phyloP scores from a whole-genome alignment of 2,888 invertebrate species.

The Colletes collaris region DNA sequence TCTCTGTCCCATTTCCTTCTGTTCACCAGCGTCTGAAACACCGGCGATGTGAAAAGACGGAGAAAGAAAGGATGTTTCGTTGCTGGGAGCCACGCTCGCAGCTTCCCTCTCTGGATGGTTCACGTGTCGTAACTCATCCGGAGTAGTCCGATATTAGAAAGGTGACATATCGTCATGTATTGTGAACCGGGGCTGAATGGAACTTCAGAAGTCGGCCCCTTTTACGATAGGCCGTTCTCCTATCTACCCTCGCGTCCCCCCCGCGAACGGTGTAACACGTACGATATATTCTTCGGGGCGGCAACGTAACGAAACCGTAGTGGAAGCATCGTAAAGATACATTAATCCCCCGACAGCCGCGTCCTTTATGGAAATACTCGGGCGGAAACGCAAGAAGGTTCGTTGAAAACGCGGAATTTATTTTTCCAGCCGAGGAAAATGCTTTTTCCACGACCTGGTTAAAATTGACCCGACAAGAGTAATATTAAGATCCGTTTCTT shows the following conservation, averaged over 20 bases:
- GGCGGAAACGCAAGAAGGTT: conserved; percentile 6
- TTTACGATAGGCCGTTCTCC: conserved; percentile 9
- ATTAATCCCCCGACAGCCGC: conserved; percentile 46
- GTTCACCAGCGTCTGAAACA: background rate
- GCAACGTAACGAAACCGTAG: conserved; percentile 29
- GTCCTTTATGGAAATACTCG: conserved; percentile 21
- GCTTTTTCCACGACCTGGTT: background rate
- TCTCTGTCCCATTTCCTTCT: background rate
- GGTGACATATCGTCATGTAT: conserved; percentile 55
- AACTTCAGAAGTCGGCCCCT: conserved; percentile 32
- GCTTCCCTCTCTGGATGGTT: conserved; percentile 23
- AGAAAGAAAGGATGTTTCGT: conserved; percentile 31
- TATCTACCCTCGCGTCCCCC: background rate
- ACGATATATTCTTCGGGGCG: conserved; percentile 37
- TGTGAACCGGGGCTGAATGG: conserved; percentile 33
- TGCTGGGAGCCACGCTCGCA: background rate
- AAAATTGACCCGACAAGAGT: conserved; percentile 1
- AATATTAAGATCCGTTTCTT: conserved; percentile 31
- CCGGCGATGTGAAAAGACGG: conserved; percentile 1
- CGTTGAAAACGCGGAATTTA: conserved; percentile 26
- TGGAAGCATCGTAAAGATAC: conserved; percentile 30
- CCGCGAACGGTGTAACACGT: conserved; percentile 1
- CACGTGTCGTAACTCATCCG: conserved; percentile 50
- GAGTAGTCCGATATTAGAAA: conserved; percentile 50
- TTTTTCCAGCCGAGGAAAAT: background rate